Evolutionary conservation across 2,888 invertebrate species (phyloP), one percentile per base, ranked within the genome.

Genomic region (Sarcophaga variegata): DNA sequence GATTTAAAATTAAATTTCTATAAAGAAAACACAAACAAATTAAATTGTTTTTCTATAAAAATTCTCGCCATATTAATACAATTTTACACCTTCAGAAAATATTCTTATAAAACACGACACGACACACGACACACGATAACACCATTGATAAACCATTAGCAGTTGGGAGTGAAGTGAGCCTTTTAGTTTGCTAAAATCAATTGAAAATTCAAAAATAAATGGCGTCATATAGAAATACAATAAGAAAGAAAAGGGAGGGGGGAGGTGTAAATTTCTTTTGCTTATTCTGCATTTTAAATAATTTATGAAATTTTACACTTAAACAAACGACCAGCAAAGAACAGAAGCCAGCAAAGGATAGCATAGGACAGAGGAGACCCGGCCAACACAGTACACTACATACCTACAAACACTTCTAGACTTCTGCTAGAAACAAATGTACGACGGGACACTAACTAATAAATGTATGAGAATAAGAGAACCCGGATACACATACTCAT

Each of bases 241-340:
- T 20, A 74, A 63, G 10, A 47, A 2, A 25, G 14, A 77, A 60
- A 22, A 20, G 20, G 60, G 17, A 20, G 66, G 64, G 2, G 66
- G 14, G 5, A 3, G 67, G 1, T 0, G 14, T 0, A 12, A 1
- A 12, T 17, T 17, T 54, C 54, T 54, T 54, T 4, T 54, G 37
- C 37, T 37, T 37, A 37, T 37, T 37, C 0, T 14, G 60, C 8
- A 4, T 27, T 66, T 66, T 84, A 80, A 80, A 84, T 80, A 84
- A 84, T 80, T 84, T 76, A 84, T 84, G 45, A 80, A 71, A 62
- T 66, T 80, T 84, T 79, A 79, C 81, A 76, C 84, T 72, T 81
- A 81, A 37, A 37, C 37, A 37, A 37, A 37, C 37, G 37, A 37
- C 37, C 37, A 37, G 37, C 37, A 27, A 27, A 27, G 49, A 14